These are phyloP conservation scores for Danio kyathit DNA, from an alignment of 2,797 vertebrate genomes.

Conservation along the genomic window DNA sequence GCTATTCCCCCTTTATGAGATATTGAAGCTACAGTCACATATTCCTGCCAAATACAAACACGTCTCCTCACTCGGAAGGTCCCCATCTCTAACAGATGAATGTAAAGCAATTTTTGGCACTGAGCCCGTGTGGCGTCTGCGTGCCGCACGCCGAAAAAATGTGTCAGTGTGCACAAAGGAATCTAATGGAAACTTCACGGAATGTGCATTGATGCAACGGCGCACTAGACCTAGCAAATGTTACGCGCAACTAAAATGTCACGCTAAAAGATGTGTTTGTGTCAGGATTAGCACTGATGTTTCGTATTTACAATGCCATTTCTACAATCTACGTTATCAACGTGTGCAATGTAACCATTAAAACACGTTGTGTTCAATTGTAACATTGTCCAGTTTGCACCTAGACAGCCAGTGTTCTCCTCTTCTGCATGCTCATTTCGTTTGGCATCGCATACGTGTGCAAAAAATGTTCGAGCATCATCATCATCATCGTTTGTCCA, in stretches of 20 bases:
- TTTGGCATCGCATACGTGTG: slow-evolving; percentile 35
- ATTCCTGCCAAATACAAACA: background rate
- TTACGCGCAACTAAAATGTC: background rate
- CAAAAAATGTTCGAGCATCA: background rate
- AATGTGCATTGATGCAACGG: slow-evolving; percentile 57
- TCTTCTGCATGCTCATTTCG: slow-evolving; percentile 10
- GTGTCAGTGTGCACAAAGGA: slow-evolving; percentile 75
- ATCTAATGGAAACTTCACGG: slow-evolving; percentile 70
- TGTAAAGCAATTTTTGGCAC: slow-evolving; percentile 74
- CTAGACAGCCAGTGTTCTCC: slow-evolving; percentile 18
- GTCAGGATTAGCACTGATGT: background rate
- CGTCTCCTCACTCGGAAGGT: slow-evolving; percentile 28
- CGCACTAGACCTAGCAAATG: background rate
- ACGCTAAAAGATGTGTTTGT: background rate
- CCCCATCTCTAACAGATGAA: slow-evolving; percentile 61
- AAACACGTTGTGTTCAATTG: background rate
- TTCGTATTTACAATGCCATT: background rate
- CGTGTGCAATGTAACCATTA: background rate
- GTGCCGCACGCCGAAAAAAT: slow-evolving; percentile 69
- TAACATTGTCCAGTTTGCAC: background rate
- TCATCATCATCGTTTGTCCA: background rate
- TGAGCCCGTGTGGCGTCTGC: slow-evolving; percentile 76
- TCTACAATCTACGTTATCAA: background rate
- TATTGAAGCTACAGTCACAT: background rate
- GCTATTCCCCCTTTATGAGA: background rate